Evolutionary conservation across 2,888 invertebrate genomes (phyloP).

Genomic region (Alentia gelatinosa): DNA sequence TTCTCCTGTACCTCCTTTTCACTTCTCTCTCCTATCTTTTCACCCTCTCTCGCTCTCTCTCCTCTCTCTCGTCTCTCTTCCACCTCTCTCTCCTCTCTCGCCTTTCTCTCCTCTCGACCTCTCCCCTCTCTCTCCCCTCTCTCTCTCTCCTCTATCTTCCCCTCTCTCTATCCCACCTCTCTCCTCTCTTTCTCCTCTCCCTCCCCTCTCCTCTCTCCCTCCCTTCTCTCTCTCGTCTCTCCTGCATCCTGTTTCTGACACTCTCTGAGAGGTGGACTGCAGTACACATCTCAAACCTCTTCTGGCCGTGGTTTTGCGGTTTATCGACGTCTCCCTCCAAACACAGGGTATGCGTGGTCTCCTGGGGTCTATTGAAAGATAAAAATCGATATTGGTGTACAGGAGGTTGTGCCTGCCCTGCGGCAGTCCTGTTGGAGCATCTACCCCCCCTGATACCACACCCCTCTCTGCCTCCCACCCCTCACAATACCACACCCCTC

Average conservation of each 20-base stretch:
- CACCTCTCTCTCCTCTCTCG: not conserved
- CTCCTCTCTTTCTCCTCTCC: not conserved
- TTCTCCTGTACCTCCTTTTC: not conserved
- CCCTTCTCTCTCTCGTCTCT: not conserved
- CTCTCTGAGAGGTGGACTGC: no score
- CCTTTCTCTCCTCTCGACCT: not conserved
- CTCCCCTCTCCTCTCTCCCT: not conserved
- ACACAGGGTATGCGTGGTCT: not conserved
- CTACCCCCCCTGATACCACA: not conserved
- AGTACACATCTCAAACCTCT: no score
- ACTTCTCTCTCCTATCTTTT: not conserved
- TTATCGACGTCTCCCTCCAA: not conserved
- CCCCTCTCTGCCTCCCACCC: not conserved
- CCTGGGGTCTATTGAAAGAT: conserved; percentile 34
- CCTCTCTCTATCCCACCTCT: not conserved
- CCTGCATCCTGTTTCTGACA: not conserved
- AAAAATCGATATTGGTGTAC: conserved; percentile 43
- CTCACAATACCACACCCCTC: no score
- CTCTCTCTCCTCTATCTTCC: not conserved
- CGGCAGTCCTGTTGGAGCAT: not conserved
- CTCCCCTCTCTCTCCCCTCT: not conserved
- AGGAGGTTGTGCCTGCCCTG: not conserved
- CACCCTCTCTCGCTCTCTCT: not conserved
- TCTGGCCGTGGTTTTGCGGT: not conserved
- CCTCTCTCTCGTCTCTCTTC: not conserved